Conservation (phyloP, 2,113 vertebrate genomes). For the Paradoxurus hermaphroditus region DNA sequence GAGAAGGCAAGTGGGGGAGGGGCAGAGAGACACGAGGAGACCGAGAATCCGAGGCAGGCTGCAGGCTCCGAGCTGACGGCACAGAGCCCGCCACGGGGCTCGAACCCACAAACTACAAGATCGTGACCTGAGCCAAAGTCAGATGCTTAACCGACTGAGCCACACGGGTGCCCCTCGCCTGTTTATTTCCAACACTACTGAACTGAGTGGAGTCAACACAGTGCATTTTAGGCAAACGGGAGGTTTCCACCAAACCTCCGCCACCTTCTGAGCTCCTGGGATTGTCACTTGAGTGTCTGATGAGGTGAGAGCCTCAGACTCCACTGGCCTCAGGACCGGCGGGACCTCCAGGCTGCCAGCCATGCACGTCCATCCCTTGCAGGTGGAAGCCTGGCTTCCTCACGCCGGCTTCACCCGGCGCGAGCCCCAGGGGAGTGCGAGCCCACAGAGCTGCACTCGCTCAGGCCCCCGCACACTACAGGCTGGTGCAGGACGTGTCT, state of each 20-base stretch:
- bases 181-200: neutral
- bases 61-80: too few species aligned
- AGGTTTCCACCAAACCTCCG: neutral
- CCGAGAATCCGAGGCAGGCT: too few species aligned
- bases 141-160: too few species aligned
- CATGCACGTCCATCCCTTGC: neutral
- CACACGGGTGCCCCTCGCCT: too few species aligned
- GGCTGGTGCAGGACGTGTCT: neutral
- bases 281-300: neutral
- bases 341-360: neutral
- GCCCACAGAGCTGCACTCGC: neutral
- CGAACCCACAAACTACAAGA: too few species aligned
- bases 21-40: too few species aligned
- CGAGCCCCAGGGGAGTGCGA: neutral
- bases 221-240: neutral
- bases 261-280: neutral
- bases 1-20: too few species aligned
- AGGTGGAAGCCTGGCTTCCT: neutral
- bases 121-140: too few species aligned
- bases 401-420: neutral
- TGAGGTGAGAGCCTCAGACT: neutral
- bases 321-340: neutral
- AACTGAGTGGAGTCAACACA: neutral
- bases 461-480: neutral
- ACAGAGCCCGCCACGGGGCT: too few species aligned